Evolutionary conservation across 1,140 invertebrate genomes (phyloP).

Genomic region (Trichomalopsis sarcophagae): DNA sequence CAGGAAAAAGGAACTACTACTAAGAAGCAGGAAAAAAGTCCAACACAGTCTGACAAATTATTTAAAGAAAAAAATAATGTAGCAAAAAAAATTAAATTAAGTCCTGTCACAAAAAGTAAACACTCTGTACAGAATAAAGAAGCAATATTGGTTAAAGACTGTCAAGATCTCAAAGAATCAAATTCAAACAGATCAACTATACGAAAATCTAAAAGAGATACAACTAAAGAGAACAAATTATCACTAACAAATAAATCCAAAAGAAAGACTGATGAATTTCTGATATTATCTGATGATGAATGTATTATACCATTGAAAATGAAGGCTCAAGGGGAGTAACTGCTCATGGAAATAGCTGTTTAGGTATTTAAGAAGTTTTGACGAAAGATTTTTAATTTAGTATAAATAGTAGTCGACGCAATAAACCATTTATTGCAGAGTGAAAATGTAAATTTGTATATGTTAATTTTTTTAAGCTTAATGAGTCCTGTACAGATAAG

Average conservation of each 20-base stretch:
- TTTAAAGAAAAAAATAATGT: not conserved
- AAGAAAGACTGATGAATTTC: constrained; percentile 6
- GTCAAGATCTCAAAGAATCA: not conserved
- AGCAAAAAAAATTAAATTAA: not conserved
- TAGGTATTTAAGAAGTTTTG: no score
- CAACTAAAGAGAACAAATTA: not conserved
- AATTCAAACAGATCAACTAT: not conserved
- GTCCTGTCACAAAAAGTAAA: not conserved
- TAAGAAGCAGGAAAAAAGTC: not conserved
- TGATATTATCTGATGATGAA: not conserved
- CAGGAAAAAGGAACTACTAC: not conserved
- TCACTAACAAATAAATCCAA: not conserved
- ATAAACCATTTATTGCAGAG: not conserved
- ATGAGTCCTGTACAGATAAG: no score
- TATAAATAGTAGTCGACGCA: not conserved
- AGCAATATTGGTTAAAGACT: not conserved
- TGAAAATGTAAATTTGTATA: not conserved
- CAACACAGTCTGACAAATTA: not conserved
- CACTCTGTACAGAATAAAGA: not conserved
- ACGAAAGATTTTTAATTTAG: no score
- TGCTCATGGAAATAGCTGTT: no score
- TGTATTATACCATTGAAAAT: constrained; percentile 15
- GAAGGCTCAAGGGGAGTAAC: not conserved
- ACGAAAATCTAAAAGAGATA: not conserved
- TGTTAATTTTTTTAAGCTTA: not conserved